A percentile compares a stretch with the other conserved stretches of the same genome.
Evolutionary conservation across 2,888 invertebrate species (phyloP).

Genomic region (Agrochola lota): DNA sequence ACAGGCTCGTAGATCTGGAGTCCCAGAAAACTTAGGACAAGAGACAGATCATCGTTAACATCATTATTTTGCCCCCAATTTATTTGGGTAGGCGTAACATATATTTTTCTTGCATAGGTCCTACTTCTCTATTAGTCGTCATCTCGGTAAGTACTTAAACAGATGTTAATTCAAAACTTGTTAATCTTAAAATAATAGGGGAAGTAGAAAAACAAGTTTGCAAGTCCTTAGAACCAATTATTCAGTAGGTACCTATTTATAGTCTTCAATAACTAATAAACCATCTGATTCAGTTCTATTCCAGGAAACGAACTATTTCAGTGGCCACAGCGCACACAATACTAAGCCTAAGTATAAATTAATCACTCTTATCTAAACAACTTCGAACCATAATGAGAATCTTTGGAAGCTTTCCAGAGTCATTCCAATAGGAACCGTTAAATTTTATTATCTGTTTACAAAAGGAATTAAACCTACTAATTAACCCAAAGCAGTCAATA

Average conservation of each 20-base stretch:
- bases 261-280: neutral
- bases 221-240: neutral
- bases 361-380: conserved; percentile 58
- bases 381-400: conserved; percentile 53
- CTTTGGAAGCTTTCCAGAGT: conserved; percentile 60
- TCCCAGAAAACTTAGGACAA: neutral
- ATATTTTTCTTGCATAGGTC: neutral
- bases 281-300: conserved; percentile 42
- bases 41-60: neutral
- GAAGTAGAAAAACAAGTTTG: neutral
- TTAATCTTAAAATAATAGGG: neutral
- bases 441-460: conserved; percentile 64
- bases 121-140: neutral
- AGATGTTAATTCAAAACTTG: neutral
- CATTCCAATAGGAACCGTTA: conserved; percentile 58
- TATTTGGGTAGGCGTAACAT: neutral
- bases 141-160: no score
- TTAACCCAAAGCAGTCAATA: conserved; percentile 56
- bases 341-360: conserved; percentile 42
- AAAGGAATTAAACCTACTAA: conserved; percentile 58
- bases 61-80: neutral
- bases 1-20: neutral
- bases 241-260: neutral
- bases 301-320: conserved; percentile 49
- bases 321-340: conserved; percentile 49